Conservation (phyloP, 2,113 vertebrate species). For the Myiagra hebetior region DNA sequence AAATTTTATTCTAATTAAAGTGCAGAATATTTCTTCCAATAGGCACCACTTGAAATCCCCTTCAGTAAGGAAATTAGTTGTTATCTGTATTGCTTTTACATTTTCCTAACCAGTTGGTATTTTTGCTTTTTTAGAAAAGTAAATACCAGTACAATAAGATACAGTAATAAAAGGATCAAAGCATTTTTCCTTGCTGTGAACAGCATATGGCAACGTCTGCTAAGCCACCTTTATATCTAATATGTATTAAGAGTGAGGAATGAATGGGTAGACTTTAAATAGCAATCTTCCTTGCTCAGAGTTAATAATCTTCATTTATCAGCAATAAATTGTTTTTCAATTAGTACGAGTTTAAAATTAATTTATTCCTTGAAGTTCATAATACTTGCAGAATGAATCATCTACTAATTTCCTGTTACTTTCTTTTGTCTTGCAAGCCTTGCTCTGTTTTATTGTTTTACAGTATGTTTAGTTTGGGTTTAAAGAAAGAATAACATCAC, state of each 20-base stretch:
- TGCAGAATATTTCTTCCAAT: slow-evolving; percentile 21
- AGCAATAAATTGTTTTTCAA: not conserved
- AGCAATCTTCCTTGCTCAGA: not conserved
- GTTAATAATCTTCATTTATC: not conserved
- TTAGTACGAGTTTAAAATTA: not conserved
- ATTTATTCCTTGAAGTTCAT: not conserved
- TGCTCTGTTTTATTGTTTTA: not conserved
- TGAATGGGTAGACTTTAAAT: not conserved
- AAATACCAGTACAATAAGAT: not conserved
- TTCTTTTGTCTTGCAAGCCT: not conserved
- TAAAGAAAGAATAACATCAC: not conserved
- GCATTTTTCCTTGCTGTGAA: not conserved
- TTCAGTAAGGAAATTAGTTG: not conserved
- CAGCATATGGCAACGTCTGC: not conserved
- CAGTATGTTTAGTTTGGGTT: not conserved
- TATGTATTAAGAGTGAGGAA: not conserved
- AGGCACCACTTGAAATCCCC: slow-evolving; percentile 5
- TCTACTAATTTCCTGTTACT: not conserved
- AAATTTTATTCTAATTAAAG: slow-evolving; percentile 48
- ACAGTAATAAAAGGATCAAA: not conserved
- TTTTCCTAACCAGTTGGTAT: not conserved
- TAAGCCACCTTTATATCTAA: not conserved
- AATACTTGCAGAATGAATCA: not conserved
- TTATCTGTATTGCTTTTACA: not conserved
- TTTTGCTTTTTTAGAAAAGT: not conserved